Evolutionary conservation across 2,888 invertebrate species (phyloP), one percentile per base, ranked within the genome.

Genomic region (Ormia ochracea): DNA sequence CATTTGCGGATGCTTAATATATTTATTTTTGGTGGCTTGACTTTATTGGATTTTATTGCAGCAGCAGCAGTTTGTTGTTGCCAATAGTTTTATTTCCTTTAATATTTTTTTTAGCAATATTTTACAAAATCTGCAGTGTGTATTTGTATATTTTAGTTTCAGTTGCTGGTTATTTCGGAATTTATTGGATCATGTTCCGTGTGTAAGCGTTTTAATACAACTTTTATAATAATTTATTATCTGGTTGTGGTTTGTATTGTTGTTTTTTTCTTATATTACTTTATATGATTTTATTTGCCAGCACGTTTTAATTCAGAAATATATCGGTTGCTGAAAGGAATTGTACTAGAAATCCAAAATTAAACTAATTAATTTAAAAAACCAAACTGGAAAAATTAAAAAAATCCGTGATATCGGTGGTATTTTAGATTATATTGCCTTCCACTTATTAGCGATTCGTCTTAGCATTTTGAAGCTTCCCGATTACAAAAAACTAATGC

Each of bases 181-280:
- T 69, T 54, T 45, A 68, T 33, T 61, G 41, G 61, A 56, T 74
- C 74, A 41, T 74, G 45, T 63, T 73, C 48, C 58, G 75, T 38
- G 59, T 79, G 79, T 75, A 70, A 79, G 74, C 65, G 61, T 54
- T 65, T 79, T 70, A 70, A 79, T 79, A 66, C 63, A 70, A 75
- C 54, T 79, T 79, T 56, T 79, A 75, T 79, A 70, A 75, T 75
- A 79, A 79, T 75, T 75, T 79, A 79, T 79, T 79, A 61, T 79
- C 70, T 66, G 58, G 58, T 36, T 75, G 74, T 52, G 74, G 50
- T 23, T 17, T 58, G 54, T 38, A 50, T 9, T 38, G n/a, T 3
- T 56, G 5, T 38, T 23, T 26, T 59, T 17, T 17, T 17, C 14
- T 54, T 45, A 33, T 41, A 12, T 26, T 5, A 10, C 9, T 66